Conservation (phyloP, 2,888 invertebrate species). For the Saturnia japonica region DNA sequence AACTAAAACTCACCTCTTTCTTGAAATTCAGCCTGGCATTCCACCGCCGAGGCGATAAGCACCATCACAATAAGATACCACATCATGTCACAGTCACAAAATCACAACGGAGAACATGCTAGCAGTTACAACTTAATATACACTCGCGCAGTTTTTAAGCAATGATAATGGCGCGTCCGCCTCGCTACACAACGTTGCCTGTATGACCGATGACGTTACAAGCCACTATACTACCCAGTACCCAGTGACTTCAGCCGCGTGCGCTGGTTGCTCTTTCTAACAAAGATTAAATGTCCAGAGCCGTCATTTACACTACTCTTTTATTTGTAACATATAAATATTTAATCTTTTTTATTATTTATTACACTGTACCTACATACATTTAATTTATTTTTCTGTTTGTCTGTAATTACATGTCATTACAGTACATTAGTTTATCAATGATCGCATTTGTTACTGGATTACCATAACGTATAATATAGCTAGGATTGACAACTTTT, state of each 20-base stretch:
- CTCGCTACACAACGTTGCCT: slow-evolving; percentile 59
- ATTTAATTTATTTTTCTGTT: background rate
- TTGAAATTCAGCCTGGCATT: slow-evolving; percentile 59
- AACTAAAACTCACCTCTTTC: slow-evolving; percentile 69
- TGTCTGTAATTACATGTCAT: no score
- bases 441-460: no score
- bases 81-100: slow-evolving; percentile 63
- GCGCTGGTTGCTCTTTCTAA: slow-evolving; percentile 31
- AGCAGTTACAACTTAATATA: slow-evolving; percentile 40
- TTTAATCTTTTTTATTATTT: background rate
- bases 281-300: slow-evolving; percentile 40
- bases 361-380: background rate
- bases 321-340: background rate
- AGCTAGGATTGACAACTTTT: no score
- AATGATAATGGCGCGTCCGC: slow-evolving; percentile 51
- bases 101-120: slow-evolving; percentile 55
- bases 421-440: no score
- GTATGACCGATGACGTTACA: slow-evolving; percentile 40
- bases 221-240: slow-evolving; percentile 7
- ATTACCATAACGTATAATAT: no score
- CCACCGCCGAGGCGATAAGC: slow-evolving; percentile 42
- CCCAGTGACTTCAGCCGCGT: slow-evolving; percentile 39
- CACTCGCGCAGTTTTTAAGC: slow-evolving; percentile 17
- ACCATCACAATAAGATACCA: slow-evolving; percentile 52
- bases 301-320: slow-evolving; percentile 14